Conservation (phyloP, 2,888 invertebrate genomes). For the Stenichneumon culpator region DNA sequence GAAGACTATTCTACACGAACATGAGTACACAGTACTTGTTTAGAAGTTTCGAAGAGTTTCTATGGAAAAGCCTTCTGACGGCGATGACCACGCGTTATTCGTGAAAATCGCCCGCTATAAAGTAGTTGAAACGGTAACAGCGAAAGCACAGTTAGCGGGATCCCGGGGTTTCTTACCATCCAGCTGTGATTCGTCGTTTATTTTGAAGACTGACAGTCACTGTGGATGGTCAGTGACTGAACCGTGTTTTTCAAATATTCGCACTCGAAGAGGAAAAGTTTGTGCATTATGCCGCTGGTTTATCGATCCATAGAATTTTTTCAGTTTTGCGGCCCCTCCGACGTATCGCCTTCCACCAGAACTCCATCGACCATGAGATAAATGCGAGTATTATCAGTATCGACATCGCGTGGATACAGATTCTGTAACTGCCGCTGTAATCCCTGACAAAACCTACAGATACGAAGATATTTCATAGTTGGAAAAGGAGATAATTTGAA, state of each 20-base stretch:
- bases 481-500: background rate
- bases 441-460: slow-evolving; percentile 80
- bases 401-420: slow-evolving; percentile 82
- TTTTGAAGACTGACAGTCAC: background rate
- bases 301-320: slow-evolving; percentile 40
- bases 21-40: slow-evolving; percentile 47
- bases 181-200: background rate
- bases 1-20: slow-evolving; percentile 26
- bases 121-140: background rate
- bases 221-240: background rate
- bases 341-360: slow-evolving; percentile 59
- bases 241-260: background rate
- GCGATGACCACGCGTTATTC: background rate
- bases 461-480: background rate
- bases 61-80: background rate
- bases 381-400: slow-evolving; percentile 79
- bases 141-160: background rate
- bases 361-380: slow-evolving; percentile 76
- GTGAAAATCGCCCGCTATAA: background rate
- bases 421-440: slow-evolving; percentile 79
- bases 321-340: slow-evolving; percentile 47
- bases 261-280: slow-evolving; percentile 7
- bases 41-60: background rate
- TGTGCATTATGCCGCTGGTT: slow-evolving; percentile 38
- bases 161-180: background rate